These are phyloP conservation scores for Perithous albicinctus DNA, from an alignment of 2,888 invertebrate species.

Conservation along the genomic window DNA sequence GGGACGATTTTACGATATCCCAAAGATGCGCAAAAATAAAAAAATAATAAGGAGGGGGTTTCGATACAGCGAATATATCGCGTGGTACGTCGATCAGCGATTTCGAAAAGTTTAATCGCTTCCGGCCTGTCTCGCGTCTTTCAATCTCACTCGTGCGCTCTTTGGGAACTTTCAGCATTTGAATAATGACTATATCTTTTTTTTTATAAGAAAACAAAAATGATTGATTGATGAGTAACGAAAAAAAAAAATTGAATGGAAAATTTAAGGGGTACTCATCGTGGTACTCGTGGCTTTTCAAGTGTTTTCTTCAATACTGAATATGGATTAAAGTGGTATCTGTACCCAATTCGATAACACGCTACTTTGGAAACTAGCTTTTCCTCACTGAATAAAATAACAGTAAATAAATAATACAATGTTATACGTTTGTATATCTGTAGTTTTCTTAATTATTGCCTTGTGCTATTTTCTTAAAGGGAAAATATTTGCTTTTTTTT, in stretches of 20 bases:
- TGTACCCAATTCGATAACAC: background rate
- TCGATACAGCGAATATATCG: background rate
- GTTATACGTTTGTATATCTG: background rate
- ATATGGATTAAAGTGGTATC: constrained; percentile 5
- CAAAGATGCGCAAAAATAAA: background rate
- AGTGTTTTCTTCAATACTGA: constrained; percentile 9
- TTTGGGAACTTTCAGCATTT: background rate
- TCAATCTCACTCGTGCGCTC: background rate
- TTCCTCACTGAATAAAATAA: background rate
- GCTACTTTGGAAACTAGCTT: background rate
- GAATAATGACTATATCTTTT: background rate
- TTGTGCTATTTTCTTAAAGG: background rate
- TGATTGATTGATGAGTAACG: background rate
- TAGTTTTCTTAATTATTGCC: background rate
- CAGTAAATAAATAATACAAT: background rate
- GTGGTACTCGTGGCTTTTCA: background rate
- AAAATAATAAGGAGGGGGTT: background rate
- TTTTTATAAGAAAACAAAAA: background rate
- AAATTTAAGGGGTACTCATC: background rate
- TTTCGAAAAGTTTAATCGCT: constrained; percentile 19
- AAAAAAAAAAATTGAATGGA: background rate
- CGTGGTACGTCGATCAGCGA: constrained; percentile 6
- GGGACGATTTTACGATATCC: constrained; percentile 15
- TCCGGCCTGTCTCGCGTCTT: constrained; percentile 1
- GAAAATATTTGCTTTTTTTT: background rate